These are phyloP conservation scores for Polypedilum vanderplanki DNA, from an alignment of 1,140 invertebrate species.

Conservation along the genomic window DNA sequence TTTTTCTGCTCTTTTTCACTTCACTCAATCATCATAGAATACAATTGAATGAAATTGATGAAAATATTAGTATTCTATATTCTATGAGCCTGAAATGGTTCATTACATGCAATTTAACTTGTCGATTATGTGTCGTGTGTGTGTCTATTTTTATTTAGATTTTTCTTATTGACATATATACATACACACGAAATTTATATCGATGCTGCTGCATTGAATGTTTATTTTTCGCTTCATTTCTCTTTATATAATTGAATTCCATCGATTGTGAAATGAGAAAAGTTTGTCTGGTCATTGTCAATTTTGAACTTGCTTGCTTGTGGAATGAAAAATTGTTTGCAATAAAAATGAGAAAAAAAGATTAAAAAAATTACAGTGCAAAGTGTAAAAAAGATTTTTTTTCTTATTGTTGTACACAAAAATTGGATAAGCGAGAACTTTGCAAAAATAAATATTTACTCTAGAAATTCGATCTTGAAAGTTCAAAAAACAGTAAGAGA, in stretches of 20 bases:
- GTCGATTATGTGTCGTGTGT: not conserved
- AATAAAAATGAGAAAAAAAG: not conserved
- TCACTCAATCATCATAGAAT: too few relatives aligned
- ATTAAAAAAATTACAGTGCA: not conserved
- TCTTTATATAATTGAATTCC: not conserved
- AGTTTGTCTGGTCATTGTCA: not conserved
- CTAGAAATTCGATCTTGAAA: not conserved
- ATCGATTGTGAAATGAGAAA: not conserved
- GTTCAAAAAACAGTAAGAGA: slow-evolving; percentile 11
- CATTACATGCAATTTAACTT: slow-evolving; percentile 4
- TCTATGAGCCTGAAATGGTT: not conserved
- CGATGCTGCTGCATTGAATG: too few relatives aligned
- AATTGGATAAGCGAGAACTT: not conserved
- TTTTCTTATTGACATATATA: not conserved
- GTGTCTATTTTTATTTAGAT: not conserved
- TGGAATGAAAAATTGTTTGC: not conserved
- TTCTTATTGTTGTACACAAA: not conserved
- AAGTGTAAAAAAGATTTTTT: too few relatives aligned
- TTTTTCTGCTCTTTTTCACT: too few relatives aligned
- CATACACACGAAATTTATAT: too few relatives aligned
- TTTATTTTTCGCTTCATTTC: too few relatives aligned
- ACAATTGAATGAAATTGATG: not conserved
- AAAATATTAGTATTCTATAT: not conserved
- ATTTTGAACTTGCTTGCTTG: not conserved
- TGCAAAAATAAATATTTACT: slow-evolving; percentile 3